Evolutionary conservation across 1,140 invertebrate species (phyloP).

Genomic region (Platyura marginata): DNA sequence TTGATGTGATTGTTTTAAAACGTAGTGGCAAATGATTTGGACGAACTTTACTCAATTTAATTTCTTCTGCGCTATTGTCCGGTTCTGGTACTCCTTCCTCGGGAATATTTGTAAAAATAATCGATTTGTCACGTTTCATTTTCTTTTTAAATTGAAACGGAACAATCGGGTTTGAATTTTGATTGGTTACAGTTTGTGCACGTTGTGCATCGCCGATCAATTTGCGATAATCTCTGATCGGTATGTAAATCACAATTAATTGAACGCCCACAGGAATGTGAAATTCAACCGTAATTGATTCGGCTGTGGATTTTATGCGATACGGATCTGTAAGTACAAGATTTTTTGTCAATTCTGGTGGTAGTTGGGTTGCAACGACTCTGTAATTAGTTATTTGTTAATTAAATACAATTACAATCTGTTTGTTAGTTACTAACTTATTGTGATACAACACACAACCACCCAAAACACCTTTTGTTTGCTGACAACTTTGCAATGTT

Average conservation of each 20-base stretch:
- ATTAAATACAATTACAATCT: background rate
- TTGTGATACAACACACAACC: conserved; percentile 67
- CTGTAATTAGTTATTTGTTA: conserved; percentile 26
- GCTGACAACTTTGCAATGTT: conserved; percentile 55
- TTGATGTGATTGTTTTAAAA: conserved; percentile 29
- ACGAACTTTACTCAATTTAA: conserved; percentile 8
- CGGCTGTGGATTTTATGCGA: conserved; percentile 56
- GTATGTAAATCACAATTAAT: conserved; percentile 54
- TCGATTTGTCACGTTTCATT: conserved; percentile 56
- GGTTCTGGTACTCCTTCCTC: conserved; percentile 35
- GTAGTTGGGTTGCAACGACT: conserved; percentile 59
- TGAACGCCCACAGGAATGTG: conserved; percentile 58
- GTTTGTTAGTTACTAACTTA: conserved; percentile 32
- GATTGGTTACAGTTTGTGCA: conserved; percentile 16
- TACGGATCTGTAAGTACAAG: conserved; percentile 63
- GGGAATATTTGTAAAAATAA: conserved; percentile 56
- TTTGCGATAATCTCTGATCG: conserved; percentile 35
- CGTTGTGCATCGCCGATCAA: conserved; percentile 19
- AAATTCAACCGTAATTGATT: conserved; percentile 40
- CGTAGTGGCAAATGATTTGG: conserved; percentile 35
- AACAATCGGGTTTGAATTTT: conserved; percentile 15
- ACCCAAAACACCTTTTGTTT: conserved; percentile 49
- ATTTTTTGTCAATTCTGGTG: conserved; percentile 50
- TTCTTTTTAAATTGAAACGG: conserved; percentile 15
- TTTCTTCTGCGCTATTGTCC: background rate